phyloP scores from a whole-genome alignment of 2,797 vertebrate species.

The Apogon hyalosoma region DNA sequence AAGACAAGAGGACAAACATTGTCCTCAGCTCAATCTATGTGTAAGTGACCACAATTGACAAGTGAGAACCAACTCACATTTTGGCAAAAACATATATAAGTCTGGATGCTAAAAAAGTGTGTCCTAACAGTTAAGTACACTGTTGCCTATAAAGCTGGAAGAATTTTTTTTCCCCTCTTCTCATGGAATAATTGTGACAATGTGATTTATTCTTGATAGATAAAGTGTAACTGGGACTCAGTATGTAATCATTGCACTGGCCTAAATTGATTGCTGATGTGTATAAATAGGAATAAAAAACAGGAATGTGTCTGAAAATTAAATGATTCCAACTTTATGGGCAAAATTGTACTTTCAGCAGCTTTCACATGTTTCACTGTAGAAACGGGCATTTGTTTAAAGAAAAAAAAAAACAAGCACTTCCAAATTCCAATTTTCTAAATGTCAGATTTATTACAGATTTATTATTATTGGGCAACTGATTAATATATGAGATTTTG shows the following conservation, averaged over 20 bases:
- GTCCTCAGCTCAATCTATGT: neutral
- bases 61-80: constrained; percentile 9
- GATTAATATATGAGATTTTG: constrained; percentile 12
- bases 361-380: neutral
- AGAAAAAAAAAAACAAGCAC: too few species aligned
- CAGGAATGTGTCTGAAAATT: too few species aligned
- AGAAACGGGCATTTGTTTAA: neutral
- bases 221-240: too few species aligned
- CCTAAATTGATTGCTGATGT: too few species aligned
- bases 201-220: too few species aligned
- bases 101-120: constrained; percentile 1
- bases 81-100: constrained; percentile 1
- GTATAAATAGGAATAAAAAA: too few species aligned
- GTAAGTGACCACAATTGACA: constrained; percentile 14
- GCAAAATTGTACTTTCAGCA: neutral
- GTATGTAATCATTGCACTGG: too few species aligned
- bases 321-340: too few species aligned
- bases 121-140: neutral
- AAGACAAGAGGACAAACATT: constrained; percentile 18
- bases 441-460: constrained; percentile 5
- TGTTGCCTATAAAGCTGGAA: too few species aligned
- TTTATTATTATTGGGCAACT: constrained; percentile 19
- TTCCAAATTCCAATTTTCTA: constrained; percentile 20
- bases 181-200: too few species aligned
- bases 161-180: too few species aligned